Evolutionary conservation across 2,888 invertebrate species (phyloP).

Genomic region (Lithosia quadra): DNA sequence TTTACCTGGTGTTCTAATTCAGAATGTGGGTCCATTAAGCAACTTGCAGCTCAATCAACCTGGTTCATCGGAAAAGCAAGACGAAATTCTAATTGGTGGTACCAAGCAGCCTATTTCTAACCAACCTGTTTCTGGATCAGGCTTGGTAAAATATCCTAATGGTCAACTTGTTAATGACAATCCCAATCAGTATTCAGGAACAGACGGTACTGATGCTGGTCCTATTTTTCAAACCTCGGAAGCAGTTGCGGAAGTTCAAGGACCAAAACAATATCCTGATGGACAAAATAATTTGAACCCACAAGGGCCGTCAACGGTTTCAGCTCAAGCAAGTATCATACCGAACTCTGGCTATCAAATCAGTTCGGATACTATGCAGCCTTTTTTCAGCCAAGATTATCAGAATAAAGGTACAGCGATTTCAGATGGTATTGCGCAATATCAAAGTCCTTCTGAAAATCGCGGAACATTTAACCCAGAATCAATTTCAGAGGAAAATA

Average conservation of each 20-base stretch:
- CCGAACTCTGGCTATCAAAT: constrained; percentile 11
- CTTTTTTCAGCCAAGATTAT: constrained; percentile 14
- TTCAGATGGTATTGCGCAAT: not conserved
- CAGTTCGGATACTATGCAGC: not conserved
- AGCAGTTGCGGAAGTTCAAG: constrained; percentile 7
- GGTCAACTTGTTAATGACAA: constrained; percentile 15
- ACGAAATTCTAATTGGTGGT: not conserved
- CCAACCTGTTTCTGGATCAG: not conserved
- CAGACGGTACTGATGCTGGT: constrained; percentile 14
- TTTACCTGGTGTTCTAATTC: constrained; percentile 36
- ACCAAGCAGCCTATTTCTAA: constrained; percentile 7
- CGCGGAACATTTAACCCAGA: constrained; percentile 9
- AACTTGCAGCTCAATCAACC: constrained; percentile 18
- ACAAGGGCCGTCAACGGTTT: constrained; percentile 9
- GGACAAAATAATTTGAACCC: constrained; percentile 13
- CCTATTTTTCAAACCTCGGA: constrained; percentile 11
- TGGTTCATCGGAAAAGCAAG: constrained; percentile 1
- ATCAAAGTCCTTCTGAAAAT: constrained; percentile 1
- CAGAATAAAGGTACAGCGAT: constrained; percentile 12
- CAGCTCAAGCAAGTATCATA: not conserved
- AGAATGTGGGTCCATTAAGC: constrained; percentile 14
- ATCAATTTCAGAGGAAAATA: not conserved
- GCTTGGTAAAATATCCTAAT: not conserved
- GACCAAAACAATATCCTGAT: constrained; percentile 13
- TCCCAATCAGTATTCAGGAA: constrained; percentile 21